Conservation (phyloP, 35 echinoderm and acorn worm genomes). For the Ptychodera flava region DNA sequence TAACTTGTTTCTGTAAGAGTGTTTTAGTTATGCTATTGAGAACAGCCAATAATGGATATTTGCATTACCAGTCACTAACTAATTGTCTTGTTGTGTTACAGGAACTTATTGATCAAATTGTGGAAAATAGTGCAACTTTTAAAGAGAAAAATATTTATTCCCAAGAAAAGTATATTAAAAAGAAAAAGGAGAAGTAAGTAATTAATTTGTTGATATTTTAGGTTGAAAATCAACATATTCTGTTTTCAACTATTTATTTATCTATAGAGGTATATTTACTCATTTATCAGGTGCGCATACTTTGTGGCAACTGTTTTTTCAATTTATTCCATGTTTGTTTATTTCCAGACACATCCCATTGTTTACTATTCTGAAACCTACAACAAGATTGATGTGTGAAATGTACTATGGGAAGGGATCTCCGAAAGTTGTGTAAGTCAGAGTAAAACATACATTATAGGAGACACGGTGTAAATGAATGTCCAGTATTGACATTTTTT, state of each 20-base stretch:
- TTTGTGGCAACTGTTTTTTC: no score
- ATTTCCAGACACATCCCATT: constrained; percentile 65
- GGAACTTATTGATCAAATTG: constrained; percentile 72
- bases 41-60: no score
- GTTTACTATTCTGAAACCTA: constrained; percentile 74
- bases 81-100: no score
- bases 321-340: background rate
- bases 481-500: no score
- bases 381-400: constrained; percentile 64
- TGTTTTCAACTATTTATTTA: no score
- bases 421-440: constrained; percentile 77
- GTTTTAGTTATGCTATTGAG: no score
- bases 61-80: no score
- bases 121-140: constrained; percentile 75
- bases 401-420: constrained; percentile 53
- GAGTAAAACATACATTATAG: background rate
- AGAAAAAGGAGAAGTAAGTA: constrained; percentile 74
- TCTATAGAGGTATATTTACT: no score
- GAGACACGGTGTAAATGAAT: background rate
- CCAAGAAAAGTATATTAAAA: constrained; percentile 82
- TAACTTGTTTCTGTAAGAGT: no score
- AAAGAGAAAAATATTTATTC: constrained; percentile 75
- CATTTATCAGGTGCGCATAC: no score
- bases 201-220: no score
- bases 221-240: no score